Conservation (phyloP, 2,113 vertebrate species). For the Lophochroa leadbeateri region DNA sequence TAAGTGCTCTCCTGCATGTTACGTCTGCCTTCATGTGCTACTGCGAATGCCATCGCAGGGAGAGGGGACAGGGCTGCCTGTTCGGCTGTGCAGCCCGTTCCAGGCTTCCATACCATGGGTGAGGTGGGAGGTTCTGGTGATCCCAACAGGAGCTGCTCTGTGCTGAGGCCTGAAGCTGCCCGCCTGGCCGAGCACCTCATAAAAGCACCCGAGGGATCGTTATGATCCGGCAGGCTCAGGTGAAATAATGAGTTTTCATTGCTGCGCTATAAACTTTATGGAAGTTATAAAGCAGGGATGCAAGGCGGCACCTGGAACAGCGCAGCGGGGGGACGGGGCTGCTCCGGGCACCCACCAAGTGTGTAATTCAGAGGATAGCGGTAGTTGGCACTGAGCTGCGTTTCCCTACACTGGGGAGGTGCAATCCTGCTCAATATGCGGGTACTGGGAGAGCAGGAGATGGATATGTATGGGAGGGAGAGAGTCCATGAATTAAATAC, state of each 20-base stretch:
- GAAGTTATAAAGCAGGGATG: constrained; percentile 43
- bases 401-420: not conserved
- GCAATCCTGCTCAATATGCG: accelerated
- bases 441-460: not conserved
- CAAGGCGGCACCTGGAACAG: not conserved
- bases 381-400: not conserved
- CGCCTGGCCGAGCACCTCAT: not conserved
- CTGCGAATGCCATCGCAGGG: not conserved
- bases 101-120: not conserved
- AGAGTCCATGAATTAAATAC: not conserved
- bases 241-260: constrained; percentile 61
- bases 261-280: constrained; percentile 66
- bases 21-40: accelerated
- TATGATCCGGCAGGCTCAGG: not conserved
- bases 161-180: not conserved
- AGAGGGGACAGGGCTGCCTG: not conserved
- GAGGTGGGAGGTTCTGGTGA: not conserved
- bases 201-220: accelerated
- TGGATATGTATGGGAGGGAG: accelerated
- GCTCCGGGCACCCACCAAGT: accelerated
- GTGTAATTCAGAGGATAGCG: accelerated
- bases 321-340: accelerated
- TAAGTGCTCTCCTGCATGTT: not conserved
- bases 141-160: not conserved
- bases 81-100: not conserved